Base-by-base conservation (phyloP, 2,888 invertebrate species). In the Netelia fuscicornis region DNA sequence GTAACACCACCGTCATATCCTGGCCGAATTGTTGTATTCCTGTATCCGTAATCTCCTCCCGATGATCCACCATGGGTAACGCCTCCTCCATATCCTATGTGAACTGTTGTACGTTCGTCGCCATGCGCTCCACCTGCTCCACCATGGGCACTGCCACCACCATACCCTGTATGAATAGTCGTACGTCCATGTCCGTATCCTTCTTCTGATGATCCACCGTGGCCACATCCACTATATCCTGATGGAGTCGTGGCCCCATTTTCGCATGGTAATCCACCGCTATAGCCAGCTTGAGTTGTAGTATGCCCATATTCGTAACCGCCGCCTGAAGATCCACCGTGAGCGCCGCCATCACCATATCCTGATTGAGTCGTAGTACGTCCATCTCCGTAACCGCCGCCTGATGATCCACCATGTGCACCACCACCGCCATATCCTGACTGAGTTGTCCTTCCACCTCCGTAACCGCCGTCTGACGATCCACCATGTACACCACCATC, bases 101-200 rank as follows among this genome's bases (percentile, higher is more conserved):
- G 65, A 74, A 5, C 65, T 67, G 11, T 44, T 77, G 42, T 86
- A 30, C 60, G 3, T 60, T 72, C 44, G 52, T 62, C 79, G 1
- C 44, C 77, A 3, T 81, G 42, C 23, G 54, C 68, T 42, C 54
- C 25, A 13, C 84, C 85, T n/a, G 13, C 8, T 10, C 52, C 70
- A 44, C 30, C 75, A 10, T n/a, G 56, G 60, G 48, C 84, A 42
- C 67, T 65, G 23, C 54, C 86, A 65, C 83, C 83, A 56, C 79
- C 80, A 25, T 77, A 42, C 42, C 70, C 78, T 65, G 58, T 23
- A 17, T 48, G 23, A 52, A 42, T 23, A 2, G 64, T 44, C 37
- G 56, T 52, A 13, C 82, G 37, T 17, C 70, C 58, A 9, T 58
- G 44, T 10, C 30, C 72, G 9, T 80, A 30, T 6, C 70, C 79